These are phyloP conservation scores for Nannobrachium achirus DNA, from an alignment of 2,113 vertebrate genomes.

Conservation along the genomic window DNA sequence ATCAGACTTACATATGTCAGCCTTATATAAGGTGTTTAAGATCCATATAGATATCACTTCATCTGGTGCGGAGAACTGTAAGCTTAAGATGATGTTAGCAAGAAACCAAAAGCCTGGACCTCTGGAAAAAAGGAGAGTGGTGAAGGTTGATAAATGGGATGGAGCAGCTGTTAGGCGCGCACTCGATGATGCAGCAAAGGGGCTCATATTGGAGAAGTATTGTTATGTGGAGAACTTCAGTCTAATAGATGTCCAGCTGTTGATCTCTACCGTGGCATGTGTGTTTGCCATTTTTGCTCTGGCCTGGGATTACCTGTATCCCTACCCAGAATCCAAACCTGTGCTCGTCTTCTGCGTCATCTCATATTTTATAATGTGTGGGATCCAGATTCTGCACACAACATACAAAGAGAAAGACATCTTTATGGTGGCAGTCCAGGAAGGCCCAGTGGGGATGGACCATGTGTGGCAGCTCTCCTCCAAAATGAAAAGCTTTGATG, in stretches of 20 bases:
- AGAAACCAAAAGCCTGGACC: too few relatives aligned
- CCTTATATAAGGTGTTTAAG: too few relatives aligned
- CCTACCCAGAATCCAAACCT: conserved; percentile 88
- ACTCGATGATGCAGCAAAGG: conserved; percentile 90
- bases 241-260: conserved; percentile 87
- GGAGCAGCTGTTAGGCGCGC: conserved; percentile 91
- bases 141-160: conserved; percentile 92
- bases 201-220: conserved; percentile 90
- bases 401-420: conserved; percentile 92
- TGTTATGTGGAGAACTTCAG: conserved; percentile 87
- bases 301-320: conserved; percentile 91
- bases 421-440: conserved; percentile 87
- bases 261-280: conserved; percentile 90
- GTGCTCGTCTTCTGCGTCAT: conserved; percentile 88
- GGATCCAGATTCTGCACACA: conserved; percentile 88
- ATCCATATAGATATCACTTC: too few relatives aligned
- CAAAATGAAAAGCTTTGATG: conserved; percentile 88
- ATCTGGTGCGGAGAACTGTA: too few relatives aligned
- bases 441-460: conserved; percentile 88
- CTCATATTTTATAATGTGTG: conserved; percentile 96
- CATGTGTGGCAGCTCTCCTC: conserved; percentile 89
- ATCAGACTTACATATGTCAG: too few relatives aligned
- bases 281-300: conserved; percentile 89
- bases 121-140: conserved; percentile 11
- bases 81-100: too few relatives aligned